These are phyloP conservation scores for Poeciliopsis turrubarensis DNA, from an alignment of 2,113 vertebrate species.

Conservation along the genomic window DNA sequence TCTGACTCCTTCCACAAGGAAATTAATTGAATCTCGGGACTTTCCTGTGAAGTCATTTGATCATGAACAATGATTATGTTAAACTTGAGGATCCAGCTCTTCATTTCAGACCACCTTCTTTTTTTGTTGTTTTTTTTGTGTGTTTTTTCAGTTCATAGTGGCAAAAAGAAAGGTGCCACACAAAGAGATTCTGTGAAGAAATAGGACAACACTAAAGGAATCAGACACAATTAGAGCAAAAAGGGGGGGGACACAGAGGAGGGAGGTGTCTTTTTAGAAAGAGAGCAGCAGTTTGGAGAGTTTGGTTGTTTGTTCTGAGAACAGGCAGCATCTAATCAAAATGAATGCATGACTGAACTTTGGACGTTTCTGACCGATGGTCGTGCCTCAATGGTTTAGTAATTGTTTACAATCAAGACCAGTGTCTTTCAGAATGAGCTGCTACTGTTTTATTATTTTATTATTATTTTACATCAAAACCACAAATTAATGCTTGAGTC, in stretches of 20 bases:
- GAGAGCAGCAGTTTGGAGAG: slow-evolving; percentile 9
- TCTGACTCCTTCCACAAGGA: slow-evolving; percentile 10
- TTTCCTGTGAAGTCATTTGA: slow-evolving; percentile 16
- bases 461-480: not conserved
- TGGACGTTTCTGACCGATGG: not conserved
- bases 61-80: slow-evolving; percentile 33
- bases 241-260: not conserved
- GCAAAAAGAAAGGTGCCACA: slow-evolving; percentile 18
- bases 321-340: slow-evolving; percentile 24
- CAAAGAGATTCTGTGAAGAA: slow-evolving; percentile 29
- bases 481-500: not conserved
- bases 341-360: slow-evolving; percentile 37
- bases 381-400: not conserved
- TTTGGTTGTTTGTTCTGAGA: slow-evolving; percentile 27
- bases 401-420: not conserved
- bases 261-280: slow-evolving; percentile 7
- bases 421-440: not conserved
- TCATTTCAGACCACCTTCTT: not conserved
- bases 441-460: not conserved
- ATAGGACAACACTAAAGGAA: slow-evolving; percentile 3
- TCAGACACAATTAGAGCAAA: too few relatives aligned
- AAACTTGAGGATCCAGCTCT: slow-evolving; percentile 15
- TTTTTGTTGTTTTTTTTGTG: not conserved
- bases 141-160: slow-evolving; percentile 13
- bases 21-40: slow-evolving; percentile 32